Evolutionary conservation across 2,113 vertebrate species (phyloP).

Genomic region (Microcebus jonahi): DNA sequence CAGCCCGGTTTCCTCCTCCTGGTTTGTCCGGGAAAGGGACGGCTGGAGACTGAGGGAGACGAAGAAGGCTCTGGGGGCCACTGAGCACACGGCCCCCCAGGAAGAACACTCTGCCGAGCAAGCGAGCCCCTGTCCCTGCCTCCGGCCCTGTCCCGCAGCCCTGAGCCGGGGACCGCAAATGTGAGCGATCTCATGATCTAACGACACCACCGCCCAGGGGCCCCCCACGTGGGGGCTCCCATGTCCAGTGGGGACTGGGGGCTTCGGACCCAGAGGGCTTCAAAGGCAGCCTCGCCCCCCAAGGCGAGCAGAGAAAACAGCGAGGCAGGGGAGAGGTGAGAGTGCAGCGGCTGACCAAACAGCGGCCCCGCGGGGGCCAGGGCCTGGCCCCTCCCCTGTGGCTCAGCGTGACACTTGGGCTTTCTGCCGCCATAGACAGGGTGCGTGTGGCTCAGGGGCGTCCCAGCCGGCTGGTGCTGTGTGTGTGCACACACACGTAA

Average conservation of each 20-base stretch:
- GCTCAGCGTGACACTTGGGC: not conserved
- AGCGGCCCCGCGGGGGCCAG: not conserved
- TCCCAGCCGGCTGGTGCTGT: not conserved
- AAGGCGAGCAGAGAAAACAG: not conserved
- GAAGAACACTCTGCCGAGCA: accelerated
- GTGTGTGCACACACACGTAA: accelerated
- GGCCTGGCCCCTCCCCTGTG: not conserved
- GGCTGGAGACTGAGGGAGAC: not conserved
- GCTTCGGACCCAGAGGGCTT: not conserved
- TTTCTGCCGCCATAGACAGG: not conserved
- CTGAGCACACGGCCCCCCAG: no score
- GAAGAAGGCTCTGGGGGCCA: not conserved
- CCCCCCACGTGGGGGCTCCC: not conserved
- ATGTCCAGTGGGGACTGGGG: not conserved
- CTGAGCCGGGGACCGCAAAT: not conserved
- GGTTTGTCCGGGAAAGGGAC: not conserved
- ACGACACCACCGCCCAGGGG: not conserved
- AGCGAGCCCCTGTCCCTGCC: not conserved
- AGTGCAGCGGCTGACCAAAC: conserved; percentile 52
- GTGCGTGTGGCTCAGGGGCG: accelerated
- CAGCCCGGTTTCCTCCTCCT: not conserved
- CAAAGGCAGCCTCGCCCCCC: not conserved
- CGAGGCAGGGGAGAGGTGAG: not conserved
- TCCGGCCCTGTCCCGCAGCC: not conserved
- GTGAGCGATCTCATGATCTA: not conserved